Conservation (phyloP, 1,140 invertebrate species). For the Leptestheria dahalacensis region DNA sequence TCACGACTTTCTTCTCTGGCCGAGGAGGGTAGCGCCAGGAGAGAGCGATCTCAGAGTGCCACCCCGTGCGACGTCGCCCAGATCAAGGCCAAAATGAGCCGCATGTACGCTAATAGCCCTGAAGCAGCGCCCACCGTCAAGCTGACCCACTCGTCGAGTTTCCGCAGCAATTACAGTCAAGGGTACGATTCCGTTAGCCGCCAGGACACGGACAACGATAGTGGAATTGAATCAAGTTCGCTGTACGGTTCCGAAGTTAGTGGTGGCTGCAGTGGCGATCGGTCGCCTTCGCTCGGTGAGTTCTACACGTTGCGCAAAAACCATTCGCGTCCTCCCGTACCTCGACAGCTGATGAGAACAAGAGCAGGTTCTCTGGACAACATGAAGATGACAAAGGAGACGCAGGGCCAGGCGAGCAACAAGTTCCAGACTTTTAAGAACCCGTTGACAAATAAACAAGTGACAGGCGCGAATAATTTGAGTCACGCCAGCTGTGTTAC, state of each 20-base stretch:
- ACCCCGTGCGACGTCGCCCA: slow-evolving; percentile 10
- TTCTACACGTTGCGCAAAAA: background rate
- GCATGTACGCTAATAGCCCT: slow-evolving; percentile 3
- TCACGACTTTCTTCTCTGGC: slow-evolving; percentile 56
- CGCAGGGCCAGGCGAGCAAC: too few species aligned
- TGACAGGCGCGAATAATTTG: background rate
- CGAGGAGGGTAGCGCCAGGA: slow-evolving; percentile 36
- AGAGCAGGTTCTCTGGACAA: background rate
- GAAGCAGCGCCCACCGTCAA: background rate
- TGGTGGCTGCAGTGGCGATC: slow-evolving; percentile 7
- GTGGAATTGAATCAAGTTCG: slow-evolving; percentile 25
- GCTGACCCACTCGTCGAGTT: background rate
- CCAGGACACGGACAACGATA: slow-evolving; percentile 23
- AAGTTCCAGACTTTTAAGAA: background rate
- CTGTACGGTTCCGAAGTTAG: slow-evolving; percentile 22
- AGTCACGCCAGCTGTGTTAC: slow-evolving; percentile 17
- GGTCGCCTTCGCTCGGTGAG: background rate
- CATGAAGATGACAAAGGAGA: too few species aligned
- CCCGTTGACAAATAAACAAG: background rate
- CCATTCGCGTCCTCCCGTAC: background rate
- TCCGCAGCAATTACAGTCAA: background rate
- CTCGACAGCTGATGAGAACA: background rate
- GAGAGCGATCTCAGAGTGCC: background rate
- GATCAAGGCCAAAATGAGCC: slow-evolving; percentile 16
- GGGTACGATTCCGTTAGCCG: background rate